phyloP scores from a whole-genome alignment of 2,797 vertebrate species.

The Molossus alvarezi region DNA sequence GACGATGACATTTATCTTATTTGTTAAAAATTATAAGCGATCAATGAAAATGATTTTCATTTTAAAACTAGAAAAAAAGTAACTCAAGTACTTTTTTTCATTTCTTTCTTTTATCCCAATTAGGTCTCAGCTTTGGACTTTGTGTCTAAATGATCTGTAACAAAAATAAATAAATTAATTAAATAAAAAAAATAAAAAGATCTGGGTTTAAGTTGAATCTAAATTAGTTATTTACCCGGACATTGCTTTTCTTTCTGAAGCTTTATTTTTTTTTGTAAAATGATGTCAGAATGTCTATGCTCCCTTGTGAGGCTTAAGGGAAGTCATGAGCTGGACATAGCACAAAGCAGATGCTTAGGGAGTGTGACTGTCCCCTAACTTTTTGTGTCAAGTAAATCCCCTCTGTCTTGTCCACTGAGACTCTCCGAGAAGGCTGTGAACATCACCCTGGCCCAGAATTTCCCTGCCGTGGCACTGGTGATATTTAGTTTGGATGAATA shows the following conservation, averaged over 20 bases:
- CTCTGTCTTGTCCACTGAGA: not conserved
- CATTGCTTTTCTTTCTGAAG: not conserved
- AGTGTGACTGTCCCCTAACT: fast-evolving
- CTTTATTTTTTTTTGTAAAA: not conserved
- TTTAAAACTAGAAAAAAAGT: constrained; percentile 48
- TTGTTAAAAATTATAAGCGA: constrained; percentile 73
- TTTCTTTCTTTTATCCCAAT: not conserved
- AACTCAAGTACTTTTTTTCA: not conserved
- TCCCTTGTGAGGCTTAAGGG: not conserved
- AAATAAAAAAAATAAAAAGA: not conserved
- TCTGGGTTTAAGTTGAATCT: not conserved
- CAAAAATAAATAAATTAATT: too few species aligned
- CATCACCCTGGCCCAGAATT: not conserved
- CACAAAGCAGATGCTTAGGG: fast-evolving
- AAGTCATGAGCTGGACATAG: fast-evolving
- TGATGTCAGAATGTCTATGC: not conserved
- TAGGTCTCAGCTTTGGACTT: not conserved
- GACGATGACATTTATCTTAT: constrained; percentile 46
- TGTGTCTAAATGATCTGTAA: not conserved
- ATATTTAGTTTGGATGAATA: not conserved
- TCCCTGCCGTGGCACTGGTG: not conserved
- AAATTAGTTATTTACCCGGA: not conserved
- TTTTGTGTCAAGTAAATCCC: not conserved
- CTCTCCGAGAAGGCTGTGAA: not conserved
- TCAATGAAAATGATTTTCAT: constrained; percentile 62